Conservation (phyloP, 2,888 invertebrate species). For the Ophion ventricosus region DNA sequence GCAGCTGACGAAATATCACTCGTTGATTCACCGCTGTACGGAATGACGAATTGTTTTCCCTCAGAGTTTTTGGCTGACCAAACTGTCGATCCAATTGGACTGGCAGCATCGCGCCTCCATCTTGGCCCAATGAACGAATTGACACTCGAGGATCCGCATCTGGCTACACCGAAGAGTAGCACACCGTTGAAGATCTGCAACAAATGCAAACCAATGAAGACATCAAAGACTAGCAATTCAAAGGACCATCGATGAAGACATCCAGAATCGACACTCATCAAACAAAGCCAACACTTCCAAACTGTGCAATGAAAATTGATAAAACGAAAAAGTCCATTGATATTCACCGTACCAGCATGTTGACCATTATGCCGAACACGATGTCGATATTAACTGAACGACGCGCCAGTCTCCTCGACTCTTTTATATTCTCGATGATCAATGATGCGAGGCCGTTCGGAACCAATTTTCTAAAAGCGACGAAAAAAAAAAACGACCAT, state of each 20-base stretch:
- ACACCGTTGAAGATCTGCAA: conserved; percentile 58
- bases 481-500: conserved; percentile 74
- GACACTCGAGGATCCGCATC: conserved; percentile 31
- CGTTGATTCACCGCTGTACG: conserved; percentile 25
- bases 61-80: conserved; percentile 37
- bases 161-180: conserved; percentile 33
- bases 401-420: conserved; percentile 69
- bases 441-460: conserved; percentile 78
- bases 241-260: not conserved
- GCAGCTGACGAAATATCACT: conserved; percentile 8
- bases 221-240: too few relatives aligned
- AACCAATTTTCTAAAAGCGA: conserved; percentile 80
- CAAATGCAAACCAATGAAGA: not conserved
- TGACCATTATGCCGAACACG: conserved; percentile 74
- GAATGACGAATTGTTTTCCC: conserved; percentile 3
- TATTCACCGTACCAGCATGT: conserved; percentile 79
- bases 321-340: not conserved
- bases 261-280: not conserved
- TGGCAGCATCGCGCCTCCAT: conserved; percentile 37
- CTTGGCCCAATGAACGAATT: not conserved
- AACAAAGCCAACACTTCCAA: not conserved
- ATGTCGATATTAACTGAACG: conserved; percentile 78
- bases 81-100: conserved; percentile 20
- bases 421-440: conserved; percentile 81
- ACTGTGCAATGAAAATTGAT: conserved; percentile 7